Conservation (phyloP, 2,888 invertebrate genomes). For the Orchesella flavescens region DNA sequence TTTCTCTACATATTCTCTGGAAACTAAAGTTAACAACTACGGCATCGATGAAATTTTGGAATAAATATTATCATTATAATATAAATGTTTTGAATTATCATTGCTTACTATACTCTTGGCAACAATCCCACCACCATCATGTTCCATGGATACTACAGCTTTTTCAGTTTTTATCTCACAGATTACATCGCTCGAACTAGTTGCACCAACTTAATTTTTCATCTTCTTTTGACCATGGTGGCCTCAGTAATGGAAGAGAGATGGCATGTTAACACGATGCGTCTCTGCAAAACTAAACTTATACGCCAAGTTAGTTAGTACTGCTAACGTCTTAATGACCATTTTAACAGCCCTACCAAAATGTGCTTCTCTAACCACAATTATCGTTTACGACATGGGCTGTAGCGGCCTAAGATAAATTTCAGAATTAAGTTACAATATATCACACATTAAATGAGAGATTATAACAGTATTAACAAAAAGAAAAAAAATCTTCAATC, state of each 20-base stretch:
- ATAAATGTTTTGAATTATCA: not conserved
- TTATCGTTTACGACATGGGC: too few species aligned
- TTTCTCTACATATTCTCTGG: conserved; percentile 77
- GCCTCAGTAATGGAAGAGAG: conserved; percentile 80
- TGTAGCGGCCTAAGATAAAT: too few species aligned
- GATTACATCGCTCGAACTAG: conserved; percentile 78
- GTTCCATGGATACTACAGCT: conserved; percentile 79
- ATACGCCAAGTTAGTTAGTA: too few species aligned
- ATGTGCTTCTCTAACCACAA: too few species aligned
- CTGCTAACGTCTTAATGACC: too few species aligned
- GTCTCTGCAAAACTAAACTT: conserved; percentile 32
- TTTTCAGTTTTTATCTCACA: conserved; percentile 82
- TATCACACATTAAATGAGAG: too few species aligned
- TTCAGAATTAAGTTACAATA: too few species aligned
- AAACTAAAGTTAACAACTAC: conserved; percentile 73
- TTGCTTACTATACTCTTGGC: conserved; percentile 79
- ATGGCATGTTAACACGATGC: conserved; percentile 76
- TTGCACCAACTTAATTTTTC: conserved; percentile 78
- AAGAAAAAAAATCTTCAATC: too few species aligned
- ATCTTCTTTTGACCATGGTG: conserved; percentile 78
- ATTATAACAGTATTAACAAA: too few species aligned
- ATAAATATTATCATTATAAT: not conserved
- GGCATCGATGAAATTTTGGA: not conserved
- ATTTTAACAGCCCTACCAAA: too few species aligned
- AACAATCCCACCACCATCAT: conserved; percentile 79